Evolutionary conservation across 2,797 vertebrate genomes (phyloP), one percentile per base, ranked within the genome.

Genomic region (Aselliscus stoliczkanus): DNA sequence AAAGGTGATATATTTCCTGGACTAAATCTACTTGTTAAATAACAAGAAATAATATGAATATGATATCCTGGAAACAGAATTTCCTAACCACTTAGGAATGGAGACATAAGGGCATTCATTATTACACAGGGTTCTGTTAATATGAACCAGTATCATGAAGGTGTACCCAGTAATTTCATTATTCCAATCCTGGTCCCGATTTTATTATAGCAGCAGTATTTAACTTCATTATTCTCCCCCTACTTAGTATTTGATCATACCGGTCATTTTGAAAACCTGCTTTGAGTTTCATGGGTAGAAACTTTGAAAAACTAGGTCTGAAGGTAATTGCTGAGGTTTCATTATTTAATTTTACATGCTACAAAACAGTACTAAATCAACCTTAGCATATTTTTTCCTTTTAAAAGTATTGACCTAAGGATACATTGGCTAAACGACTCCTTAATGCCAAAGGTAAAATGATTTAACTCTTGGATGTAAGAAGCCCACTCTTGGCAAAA

Each of bases 381-480:
- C 72, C 73, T 84, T 85, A 96, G 72, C 13, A 73, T 54, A 67
- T 34, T 62, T 94, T 65, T 69, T 65, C 39, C 37, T 75, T 92
- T 90, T 92, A 64, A 95, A 96, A 95, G 25, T 89, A 86, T 86
- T 82, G 73, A 80, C 70, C 65, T 88, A 85, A 85, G 92, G 83
- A 87, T 93, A 88, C 92, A 90, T 96, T 94, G 92, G 67, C 90
- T 93, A 84, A 93, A 77, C 75, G 85, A 70, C 54, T 82, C 58
- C 69, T 95, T 88, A 94, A 73, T 70, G 84, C 96, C 94, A 94
- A 93, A 88, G 84, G 95, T 56, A 90, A 95, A 96, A 90, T 88
- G 58, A 95, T 95, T 97, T 96, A 95, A 95, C 70, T 94, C 75
- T 85, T 75, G 70, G 42, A n/a, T 96, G 86, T 65, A 96, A 92